Evolutionary conservation across 1,140 invertebrate genomes (phyloP).

Genomic region (Diorhabda carinulata): DNA sequence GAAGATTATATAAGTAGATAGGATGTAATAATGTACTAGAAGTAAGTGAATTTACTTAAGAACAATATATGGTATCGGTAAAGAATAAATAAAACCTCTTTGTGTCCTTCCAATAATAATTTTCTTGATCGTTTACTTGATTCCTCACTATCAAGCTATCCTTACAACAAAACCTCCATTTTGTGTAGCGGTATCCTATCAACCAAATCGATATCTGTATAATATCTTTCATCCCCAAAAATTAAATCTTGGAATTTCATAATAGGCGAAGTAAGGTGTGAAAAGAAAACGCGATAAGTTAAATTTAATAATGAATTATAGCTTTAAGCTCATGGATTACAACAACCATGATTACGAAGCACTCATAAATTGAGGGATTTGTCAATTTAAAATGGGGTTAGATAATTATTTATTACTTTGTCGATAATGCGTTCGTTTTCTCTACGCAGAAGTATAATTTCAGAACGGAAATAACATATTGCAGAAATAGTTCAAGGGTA

Average conservation of each 20-base stretch:
- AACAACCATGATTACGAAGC: slow-evolving; percentile 34
- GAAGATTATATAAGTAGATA: no score
- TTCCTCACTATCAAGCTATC: no score
- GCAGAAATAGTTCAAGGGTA: no score
- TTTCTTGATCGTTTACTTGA: no score
- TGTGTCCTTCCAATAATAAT: no score
- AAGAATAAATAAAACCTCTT: no score
- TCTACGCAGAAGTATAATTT: slow-evolving; percentile 4
- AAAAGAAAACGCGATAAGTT: slow-evolving; percentile 29
- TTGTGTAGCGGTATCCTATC: no score
- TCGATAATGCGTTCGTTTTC: slow-evolving; percentile 25
- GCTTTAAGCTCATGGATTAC: slow-evolving; percentile 35
- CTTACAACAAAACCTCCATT: no score
- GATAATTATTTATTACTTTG: slow-evolving; percentile 36
- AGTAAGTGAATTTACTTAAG: no score
- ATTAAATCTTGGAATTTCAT: slow-evolving; percentile 5
- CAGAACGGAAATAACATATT: no score
- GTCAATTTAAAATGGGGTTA: slow-evolving; percentile 38
- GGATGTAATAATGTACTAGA: no score
- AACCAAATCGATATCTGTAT: background rate
- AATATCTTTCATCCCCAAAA: slow-evolving; percentile 2
- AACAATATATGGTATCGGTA: no score
- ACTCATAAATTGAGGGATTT: slow-evolving; percentile 33
- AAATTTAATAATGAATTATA: slow-evolving; percentile 36
- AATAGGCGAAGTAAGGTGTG: slow-evolving; percentile 19